phyloP scores from a whole-genome alignment of 2,797 vertebrate genomes.

The Adelosebastes latens region DNA sequence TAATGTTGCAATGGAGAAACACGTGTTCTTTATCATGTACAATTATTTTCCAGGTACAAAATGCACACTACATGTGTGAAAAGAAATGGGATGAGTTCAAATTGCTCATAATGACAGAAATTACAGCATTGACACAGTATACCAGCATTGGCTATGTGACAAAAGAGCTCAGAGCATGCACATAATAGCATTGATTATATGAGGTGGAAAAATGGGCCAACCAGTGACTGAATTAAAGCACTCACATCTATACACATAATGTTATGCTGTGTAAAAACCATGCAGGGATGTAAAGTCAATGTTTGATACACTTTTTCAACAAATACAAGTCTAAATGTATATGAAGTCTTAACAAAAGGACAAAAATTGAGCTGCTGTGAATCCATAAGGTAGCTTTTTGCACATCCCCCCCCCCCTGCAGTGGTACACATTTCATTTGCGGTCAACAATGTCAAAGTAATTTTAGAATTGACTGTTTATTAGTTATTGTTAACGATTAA shows the following conservation, averaged over 20 bases:
- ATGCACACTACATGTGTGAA: not conserved
- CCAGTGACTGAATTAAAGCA: not conserved
- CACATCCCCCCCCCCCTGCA: too few species aligned
- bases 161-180: not conserved
- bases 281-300: not conserved
- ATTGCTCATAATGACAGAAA: constrained; percentile 7
- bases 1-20: not conserved
- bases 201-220: not conserved
- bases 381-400: not conserved
- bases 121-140: not conserved
- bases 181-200: constrained; percentile 20
- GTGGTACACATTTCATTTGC: not conserved
- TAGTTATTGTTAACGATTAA: not conserved
- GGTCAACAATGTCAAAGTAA: not conserved
- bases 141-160: not conserved
- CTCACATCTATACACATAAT: not conserved
- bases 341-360: not conserved
- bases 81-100: not conserved
- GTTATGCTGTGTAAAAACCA: not conserved
- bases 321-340: not conserved
- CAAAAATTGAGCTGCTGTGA: not conserved
- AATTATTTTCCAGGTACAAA: constrained; percentile 4
- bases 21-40: not conserved
- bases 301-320: not conserved
- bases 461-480: not conserved